Percentiles rank a stretch among this genome's conserved stretches.
Conservation (phyloP, 35 echinoderm and acorn worm genomes). For the Apostichopus parvimensis region DNA sequence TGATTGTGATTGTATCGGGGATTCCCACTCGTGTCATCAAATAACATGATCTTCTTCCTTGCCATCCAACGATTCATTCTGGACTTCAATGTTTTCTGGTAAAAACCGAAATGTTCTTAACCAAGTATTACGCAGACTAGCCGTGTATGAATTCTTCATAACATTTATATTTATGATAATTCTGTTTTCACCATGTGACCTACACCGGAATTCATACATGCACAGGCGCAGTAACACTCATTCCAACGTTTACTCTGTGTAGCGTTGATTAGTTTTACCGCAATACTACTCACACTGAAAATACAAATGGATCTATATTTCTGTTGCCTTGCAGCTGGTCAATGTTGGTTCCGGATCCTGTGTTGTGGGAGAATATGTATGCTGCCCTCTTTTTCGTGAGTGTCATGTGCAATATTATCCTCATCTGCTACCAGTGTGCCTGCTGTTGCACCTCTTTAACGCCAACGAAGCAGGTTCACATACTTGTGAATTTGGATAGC, state of each 20-base stretch:
- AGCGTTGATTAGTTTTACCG: no score
- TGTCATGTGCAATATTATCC: conserved; percentile 76
- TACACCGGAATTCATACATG: no score
- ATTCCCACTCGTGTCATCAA: conserved; percentile 79
- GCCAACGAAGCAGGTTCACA: not conserved
- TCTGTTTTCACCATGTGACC: no score
- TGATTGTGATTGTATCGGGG: conserved; percentile 63
- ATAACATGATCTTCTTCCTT: conserved; percentile 68
- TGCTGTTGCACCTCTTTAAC: conserved; percentile 42
- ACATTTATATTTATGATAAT: no score
- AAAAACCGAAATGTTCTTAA: not conserved
- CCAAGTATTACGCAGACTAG: no score
- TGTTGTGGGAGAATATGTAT: conserved; percentile 60
- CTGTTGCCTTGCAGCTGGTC: conserved; percentile 54
- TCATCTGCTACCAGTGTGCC: conserved; percentile 74
- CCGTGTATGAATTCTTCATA: no score
- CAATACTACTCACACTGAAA: no score
- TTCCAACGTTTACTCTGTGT: no score
- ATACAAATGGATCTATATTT: no score
- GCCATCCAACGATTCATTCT: conserved; percentile 37
- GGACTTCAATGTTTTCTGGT: conserved; percentile 70
- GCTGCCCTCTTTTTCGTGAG: conserved; percentile 50
- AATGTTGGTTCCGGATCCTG: conserved; percentile 60
- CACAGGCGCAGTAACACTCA: no score
- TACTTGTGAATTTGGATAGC: not conserved